phyloP scores from a whole-genome alignment of 2,113 vertebrate species.

The Prietella phreatophila region DNA sequence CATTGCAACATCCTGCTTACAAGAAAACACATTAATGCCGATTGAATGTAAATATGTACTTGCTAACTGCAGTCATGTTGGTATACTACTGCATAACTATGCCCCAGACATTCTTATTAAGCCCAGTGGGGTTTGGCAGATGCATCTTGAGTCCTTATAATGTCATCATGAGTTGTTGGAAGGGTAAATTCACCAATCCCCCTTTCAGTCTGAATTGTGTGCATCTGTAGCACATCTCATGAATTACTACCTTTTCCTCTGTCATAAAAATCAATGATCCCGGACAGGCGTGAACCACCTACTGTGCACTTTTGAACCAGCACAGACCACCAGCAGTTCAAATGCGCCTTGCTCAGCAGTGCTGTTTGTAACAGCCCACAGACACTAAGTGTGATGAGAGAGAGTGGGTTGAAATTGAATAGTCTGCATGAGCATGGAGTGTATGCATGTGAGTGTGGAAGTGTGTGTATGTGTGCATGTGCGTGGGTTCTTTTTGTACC shows the following conservation, averaged over 20 bases:
- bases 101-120: slow-evolving; percentile 24
- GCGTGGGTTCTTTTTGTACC: not conserved
- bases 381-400: slow-evolving; percentile 20
- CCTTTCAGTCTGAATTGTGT: slow-evolving; percentile 34
- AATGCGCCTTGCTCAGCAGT: slow-evolving; percentile 52
- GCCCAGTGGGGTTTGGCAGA: not conserved
- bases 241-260: slow-evolving; percentile 46
- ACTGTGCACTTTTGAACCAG: slow-evolving; percentile 45
- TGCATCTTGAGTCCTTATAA: not conserved
- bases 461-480: not conserved
- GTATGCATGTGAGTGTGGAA: not conserved
- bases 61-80: not conserved
- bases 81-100: slow-evolving; percentile 10
- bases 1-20: not conserved
- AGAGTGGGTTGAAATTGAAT: slow-evolving; percentile 23
- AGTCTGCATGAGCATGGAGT: slow-evolving; percentile 11
- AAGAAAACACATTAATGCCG: not conserved
- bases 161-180: slow-evolving; percentile 24
- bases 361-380: slow-evolving; percentile 32
- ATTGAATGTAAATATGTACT: not conserved
- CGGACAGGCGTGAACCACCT: slow-evolving; percentile 24
- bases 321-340: slow-evolving; percentile 32
- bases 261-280: slow-evolving; percentile 54
- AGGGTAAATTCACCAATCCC: slow-evolving; percentile 32
- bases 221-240: slow-evolving; percentile 40